Evolutionary conservation across 35 echinoderm and acorn worm genomes (phyloP).

Genomic region (Hemicentrotus pulcherrimus): DNA sequence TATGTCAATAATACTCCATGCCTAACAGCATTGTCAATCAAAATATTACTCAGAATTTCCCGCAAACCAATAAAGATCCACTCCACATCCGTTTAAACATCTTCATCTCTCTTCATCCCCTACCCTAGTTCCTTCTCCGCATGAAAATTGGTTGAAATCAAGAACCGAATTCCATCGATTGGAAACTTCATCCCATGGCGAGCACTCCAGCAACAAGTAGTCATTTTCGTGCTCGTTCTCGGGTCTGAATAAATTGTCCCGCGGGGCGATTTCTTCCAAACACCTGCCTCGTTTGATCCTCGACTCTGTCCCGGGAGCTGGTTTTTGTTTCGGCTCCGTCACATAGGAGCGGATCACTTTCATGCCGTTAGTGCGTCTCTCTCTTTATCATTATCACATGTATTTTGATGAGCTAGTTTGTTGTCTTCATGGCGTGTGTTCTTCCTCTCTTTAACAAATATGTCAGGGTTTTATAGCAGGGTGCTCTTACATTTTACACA

Average conservation of each 20-base stretch:
- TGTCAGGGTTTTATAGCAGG: background rate
- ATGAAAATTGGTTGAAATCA: slow-evolving; percentile 51
- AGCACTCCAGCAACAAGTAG: slow-evolving; percentile 53
- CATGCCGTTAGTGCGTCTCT: background rate
- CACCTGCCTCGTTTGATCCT: slow-evolving; percentile 53
- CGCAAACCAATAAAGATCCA: slow-evolving; percentile 2
- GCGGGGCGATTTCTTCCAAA: slow-evolving; percentile 51
- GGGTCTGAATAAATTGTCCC: slow-evolving; percentile 51
- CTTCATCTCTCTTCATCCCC: slow-evolving; percentile 17
- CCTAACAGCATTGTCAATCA: slow-evolving; percentile 17
- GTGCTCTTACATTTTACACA: background rate
- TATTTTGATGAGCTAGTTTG: slow-evolving; percentile 27
- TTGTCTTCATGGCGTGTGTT: slow-evolving; percentile 2
- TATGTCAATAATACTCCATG: background rate
- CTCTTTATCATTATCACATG: slow-evolving; percentile 1
- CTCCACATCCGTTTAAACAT: slow-evolving; percentile 30
- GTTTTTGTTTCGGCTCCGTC: slow-evolving; percentile 18
- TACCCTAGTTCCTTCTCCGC: background rate
- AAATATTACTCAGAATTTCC: slow-evolving; percentile 13
- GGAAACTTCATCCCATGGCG: slow-evolving; percentile 21
- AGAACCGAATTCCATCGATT: slow-evolving; percentile 34
- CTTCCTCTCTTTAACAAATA: slow-evolving; percentile 12
- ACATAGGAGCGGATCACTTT: slow-evolving; percentile 14
- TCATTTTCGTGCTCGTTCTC: slow-evolving; percentile 35
- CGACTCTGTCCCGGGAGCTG: slow-evolving; percentile 34